Evolutionary conservation across 2,113 vertebrate genomes (phyloP).

Genomic region (Cyanistes caeruleus): DNA sequence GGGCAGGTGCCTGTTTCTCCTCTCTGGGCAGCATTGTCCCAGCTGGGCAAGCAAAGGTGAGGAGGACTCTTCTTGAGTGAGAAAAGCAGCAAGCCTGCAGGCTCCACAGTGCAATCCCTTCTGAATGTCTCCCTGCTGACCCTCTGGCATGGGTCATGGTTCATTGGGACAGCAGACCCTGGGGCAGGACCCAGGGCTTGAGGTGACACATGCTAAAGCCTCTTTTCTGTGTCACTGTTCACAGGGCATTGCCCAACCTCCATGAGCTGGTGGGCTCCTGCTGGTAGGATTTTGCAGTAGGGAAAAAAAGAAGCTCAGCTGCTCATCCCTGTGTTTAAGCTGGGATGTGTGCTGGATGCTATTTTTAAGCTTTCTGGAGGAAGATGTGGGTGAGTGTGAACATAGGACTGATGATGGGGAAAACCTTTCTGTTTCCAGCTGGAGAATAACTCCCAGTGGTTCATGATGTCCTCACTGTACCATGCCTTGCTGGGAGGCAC

Average conservation of each 20-base stretch:
- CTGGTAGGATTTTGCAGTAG: neutral
- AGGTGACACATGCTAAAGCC: neutral
- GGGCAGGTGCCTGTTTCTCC: neutral
- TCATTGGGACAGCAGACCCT: neutral
- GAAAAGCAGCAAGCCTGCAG: neutral
- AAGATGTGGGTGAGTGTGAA: neutral
- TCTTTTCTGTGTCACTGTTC: neutral
- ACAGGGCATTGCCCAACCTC: neutral
- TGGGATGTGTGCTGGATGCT: neutral
- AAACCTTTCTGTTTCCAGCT: neutral
- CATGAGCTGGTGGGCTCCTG: neutral
- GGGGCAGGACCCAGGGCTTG: neutral
- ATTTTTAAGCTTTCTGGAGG: neutral
- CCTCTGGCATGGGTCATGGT: rapidly evolving
- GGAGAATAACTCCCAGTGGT: neutral
- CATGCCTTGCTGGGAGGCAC: neutral
- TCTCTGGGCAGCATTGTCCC: neutral
- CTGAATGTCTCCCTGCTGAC: neutral
- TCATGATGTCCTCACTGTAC: rapidly evolving
- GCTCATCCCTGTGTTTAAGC: neutral
- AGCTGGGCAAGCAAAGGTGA: neutral
- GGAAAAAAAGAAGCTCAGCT: neutral
- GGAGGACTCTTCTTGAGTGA: neutral
- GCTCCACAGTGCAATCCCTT: neutral
- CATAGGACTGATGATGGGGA: neutral